Conservation (phyloP, 2,888 invertebrate genomes). For the Seira musarum region DNA sequence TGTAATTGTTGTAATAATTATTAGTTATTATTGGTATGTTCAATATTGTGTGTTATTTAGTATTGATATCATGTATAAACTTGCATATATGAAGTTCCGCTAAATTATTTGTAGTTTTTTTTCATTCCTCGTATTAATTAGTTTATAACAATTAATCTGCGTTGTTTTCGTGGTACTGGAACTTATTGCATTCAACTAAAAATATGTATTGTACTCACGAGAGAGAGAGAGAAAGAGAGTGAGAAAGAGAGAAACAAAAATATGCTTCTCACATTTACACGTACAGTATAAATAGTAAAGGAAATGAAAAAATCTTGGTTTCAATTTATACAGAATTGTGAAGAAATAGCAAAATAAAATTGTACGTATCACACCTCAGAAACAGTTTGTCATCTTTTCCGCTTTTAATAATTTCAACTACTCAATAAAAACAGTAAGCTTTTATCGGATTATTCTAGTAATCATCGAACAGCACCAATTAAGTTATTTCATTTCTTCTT, state of each 20-base stretch:
- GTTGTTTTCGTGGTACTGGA: background rate
- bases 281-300: conserved; percentile 8
- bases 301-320: too few species aligned
- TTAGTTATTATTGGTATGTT: conserved; percentile 4
- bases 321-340: too few species aligned
- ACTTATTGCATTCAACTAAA: background rate
- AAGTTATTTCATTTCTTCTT: too few species aligned
- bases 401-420: conserved; percentile 10
- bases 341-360: too few species aligned
- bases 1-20: conserved; percentile 5
- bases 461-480: conserved; percentile 13
- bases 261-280: conserved; percentile 2
- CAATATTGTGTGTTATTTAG: too few species aligned
- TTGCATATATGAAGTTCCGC: conserved; percentile 52
- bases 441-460: conserved; percentile 11
- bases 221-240: too few species aligned
- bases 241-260: too few species aligned
- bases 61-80: conserved; percentile 57
- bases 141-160: background rate
- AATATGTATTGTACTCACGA: conserved; percentile 58
- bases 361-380: too few species aligned
- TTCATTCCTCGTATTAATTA: background rate
- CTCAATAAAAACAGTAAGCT: conserved; percentile 11
- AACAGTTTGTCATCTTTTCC: too few species aligned
- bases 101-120: conserved; percentile 6